Evolutionary conservation across 1,140 invertebrate species (phyloP).

Genomic region (Rhyzopertha dominica): DNA sequence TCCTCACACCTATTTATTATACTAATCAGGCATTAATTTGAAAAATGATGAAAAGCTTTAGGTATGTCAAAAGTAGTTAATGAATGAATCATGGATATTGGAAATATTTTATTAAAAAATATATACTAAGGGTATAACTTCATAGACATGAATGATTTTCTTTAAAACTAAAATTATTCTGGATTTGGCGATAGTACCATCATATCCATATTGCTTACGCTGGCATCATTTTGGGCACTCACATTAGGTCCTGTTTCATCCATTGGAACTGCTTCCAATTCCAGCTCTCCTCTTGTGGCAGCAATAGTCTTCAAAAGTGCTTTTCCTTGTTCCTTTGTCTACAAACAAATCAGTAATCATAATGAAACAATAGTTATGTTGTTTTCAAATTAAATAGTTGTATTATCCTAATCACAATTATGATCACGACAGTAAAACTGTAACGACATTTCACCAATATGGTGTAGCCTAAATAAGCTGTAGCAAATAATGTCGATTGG

Average conservation of each 20-base stretch:
- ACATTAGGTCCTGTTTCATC: conserved; percentile 21
- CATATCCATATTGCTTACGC: conserved; percentile 15
- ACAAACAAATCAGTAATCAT: too few relatives aligned
- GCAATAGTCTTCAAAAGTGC: conserved; percentile 78
- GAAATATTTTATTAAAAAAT: too few relatives aligned
- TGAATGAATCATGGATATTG: too few relatives aligned
- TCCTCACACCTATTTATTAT: too few relatives aligned
- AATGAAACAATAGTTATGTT: conserved; percentile 1
- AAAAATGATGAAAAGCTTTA: too few relatives aligned
- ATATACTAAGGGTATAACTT: too few relatives aligned
- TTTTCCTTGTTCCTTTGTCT: conserved; percentile 91
- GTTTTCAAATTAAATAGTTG: neutral
- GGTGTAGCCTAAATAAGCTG: conserved; percentile 1
- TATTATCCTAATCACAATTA: too few relatives aligned
- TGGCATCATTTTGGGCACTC: conserved; percentile 11
- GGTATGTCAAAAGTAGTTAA: too few relatives aligned
- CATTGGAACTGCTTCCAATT: conserved; percentile 19
- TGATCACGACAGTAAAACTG: too few relatives aligned
- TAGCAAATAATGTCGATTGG: conserved; percentile 3
- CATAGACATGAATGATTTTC: too few relatives aligned
- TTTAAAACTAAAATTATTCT: too few relatives aligned
- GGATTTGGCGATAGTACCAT: conserved; percentile 19
- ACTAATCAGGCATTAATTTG: too few relatives aligned
- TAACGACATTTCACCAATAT: neutral
- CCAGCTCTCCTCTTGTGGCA: conserved; percentile 53